Evolutionary conservation across 2,797 vertebrate genomes (phyloP).

Genomic region (Psittacula echo): DNA sequence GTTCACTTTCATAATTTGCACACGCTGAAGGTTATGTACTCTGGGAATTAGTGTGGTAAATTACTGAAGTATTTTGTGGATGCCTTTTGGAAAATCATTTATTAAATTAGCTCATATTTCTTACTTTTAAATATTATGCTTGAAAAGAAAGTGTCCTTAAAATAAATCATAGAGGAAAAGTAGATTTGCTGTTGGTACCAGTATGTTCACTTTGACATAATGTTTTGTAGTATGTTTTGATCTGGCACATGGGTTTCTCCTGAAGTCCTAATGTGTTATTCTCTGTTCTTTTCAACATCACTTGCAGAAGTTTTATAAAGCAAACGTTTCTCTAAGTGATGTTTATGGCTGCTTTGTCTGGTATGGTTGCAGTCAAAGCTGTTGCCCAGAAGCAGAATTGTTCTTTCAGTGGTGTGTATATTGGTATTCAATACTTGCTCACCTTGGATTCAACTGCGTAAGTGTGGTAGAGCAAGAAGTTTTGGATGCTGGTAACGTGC

Average conservation of each 20-base stretch:
- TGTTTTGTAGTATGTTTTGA: background rate
- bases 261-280: background rate
- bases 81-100: background rate
- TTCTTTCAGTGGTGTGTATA: background rate
- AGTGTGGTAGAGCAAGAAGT: background rate
- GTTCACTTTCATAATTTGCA: background rate
- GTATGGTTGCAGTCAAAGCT: background rate
- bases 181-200: background rate
- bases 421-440: background rate
- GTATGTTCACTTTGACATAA: background rate
- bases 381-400: background rate
- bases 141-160: background rate
- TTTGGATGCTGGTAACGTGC: background rate
- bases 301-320: background rate
- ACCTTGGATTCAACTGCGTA: rapidly evolving
- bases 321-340: background rate
- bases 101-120: background rate
- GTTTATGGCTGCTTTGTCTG: background rate
- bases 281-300: background rate
- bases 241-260: background rate
- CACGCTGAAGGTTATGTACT: background rate
- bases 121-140: background rate
- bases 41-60: background rate
- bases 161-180: background rate
- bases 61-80: background rate